Evolutionary conservation across 2,888 invertebrate genomes (phyloP).

Genomic region (Limenitis camilla): DNA sequence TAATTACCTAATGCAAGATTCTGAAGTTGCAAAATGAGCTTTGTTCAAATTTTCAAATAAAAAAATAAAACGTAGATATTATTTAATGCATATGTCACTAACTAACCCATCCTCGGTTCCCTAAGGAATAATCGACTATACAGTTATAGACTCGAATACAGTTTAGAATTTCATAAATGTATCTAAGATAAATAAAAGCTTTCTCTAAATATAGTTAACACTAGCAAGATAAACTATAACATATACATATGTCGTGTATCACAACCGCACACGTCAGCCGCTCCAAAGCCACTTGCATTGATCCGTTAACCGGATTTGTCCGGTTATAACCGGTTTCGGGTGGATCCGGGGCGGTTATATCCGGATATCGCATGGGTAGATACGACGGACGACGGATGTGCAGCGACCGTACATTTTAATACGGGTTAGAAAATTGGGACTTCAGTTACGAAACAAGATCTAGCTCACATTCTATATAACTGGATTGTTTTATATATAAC

Average conservation of each 20-base stretch:
- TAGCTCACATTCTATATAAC: not conserved
- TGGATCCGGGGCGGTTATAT: constrained; percentile 37
- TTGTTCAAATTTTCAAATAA: too few relatives aligned
- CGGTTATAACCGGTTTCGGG: constrained; percentile 32
- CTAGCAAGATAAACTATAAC: constrained; percentile 6
- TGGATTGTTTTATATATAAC: too few relatives aligned
- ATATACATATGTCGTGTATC: constrained; percentile 26
- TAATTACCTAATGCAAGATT: too few relatives aligned
- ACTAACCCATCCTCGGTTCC: too few relatives aligned
- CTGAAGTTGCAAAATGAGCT: too few relatives aligned
- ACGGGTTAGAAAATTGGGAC: constrained; percentile 23
- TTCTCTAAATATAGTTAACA: not conserved
- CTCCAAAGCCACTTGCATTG: constrained; percentile 25
- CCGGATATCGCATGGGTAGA: constrained; percentile 47
- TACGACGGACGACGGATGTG: constrained; percentile 34
- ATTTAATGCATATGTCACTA: too few relatives aligned
- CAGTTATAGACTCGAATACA: not conserved
- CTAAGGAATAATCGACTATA: not conserved
- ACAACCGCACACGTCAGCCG: constrained; percentile 25
- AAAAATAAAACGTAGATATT: too few relatives aligned
- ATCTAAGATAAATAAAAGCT: not conserved
- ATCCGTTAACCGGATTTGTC: constrained; percentile 38
- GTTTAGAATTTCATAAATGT: not conserved
- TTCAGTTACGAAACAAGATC: constrained; percentile 14
- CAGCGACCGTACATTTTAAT: constrained; percentile 32